Evolutionary conservation across 35 echinoderm and acorn worm genomes (phyloP), one percentile per base, ranked within the genome.

Genomic region (Heliocidaris tuberculata): DNA sequence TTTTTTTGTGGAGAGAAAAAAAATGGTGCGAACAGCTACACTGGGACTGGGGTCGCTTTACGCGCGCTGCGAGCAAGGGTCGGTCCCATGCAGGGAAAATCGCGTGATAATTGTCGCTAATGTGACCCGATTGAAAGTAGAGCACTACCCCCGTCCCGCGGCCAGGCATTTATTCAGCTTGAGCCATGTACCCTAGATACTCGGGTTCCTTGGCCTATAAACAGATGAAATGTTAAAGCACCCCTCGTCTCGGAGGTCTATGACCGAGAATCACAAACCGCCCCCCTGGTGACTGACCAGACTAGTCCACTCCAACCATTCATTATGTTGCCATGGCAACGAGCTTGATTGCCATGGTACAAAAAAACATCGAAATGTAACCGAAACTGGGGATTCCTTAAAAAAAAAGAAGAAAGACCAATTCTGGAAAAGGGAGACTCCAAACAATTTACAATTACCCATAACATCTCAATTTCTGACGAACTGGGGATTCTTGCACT

Each of bases 121-220:
- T 93, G 91, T 93, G 91, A 93, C 91, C 91, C 47, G 48, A 49
- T 93, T 93, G 47, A n/a, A 49, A 93, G 91, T 93, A 13, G 91
- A 52, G 91, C 91, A 93, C 91, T 93, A 59, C 91, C 91, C 13
- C 30, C 19, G 50, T 93, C 91, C 91, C 91, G 91, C 47, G 91
- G 91, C 91, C 13, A 30, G 49, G 48, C 91, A 93, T 93, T 93
- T 93, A 93, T 93, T 93, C 91, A 93, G 91, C 91, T 93, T 93
- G 91, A 48, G 21, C 30, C 91, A 15, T 49, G 91, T 50, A 93
- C 47, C 50, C 91, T 48, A 93, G 91, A 93, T 93, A 93, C 50
- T 93, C 50, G 91, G 50, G 91, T 93, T 93, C 91, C 50, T 93
- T 93, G 91, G 48, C 91, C 91, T 48, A 93, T 48, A 93, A 93